Base-by-base conservation (phyloP, 2,888 invertebrate species). In the Argyresthia albistria region DNA sequence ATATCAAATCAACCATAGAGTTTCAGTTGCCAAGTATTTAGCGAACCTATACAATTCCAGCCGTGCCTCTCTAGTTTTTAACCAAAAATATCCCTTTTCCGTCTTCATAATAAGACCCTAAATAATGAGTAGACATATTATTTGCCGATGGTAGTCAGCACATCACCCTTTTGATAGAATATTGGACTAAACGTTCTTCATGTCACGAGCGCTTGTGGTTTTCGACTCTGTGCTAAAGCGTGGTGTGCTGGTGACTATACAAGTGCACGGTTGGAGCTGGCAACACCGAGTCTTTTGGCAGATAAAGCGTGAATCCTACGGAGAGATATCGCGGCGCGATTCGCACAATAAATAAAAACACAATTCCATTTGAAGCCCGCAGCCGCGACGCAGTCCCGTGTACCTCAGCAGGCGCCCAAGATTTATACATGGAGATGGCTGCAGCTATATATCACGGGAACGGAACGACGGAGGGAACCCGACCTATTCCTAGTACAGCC, bases 271-370 rank as follows among this genome's bases (percentile, higher is more conserved):
- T n/a, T 39, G 39, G 39, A 11, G n/a, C 39, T 39, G 10, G 39
- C 9, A 39, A 39, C 39, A 39, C n/a, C 39, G 39, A 2, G 73
- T 35, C 45, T 80, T 83, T 82, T 75, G 80, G 78, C 81, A 78
- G 81, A 82, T 80, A 80, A 78, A 80, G 76, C 78, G 80, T 76
- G 83, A 83, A 83, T 75, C 73, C 76, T 67, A 76, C 79, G 80
- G 80, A 80, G 78, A 77, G 81, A 87, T 86, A 84, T 77, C 71
- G 76, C 74, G 77, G 70, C 67, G 70, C 80, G 76, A 78, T 84
- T 86, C 82, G 81, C 80, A 83, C 84, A 82, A 86, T 86, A 87
- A 87, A 87, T 87, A 87, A 87, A 86, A 87, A 86, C 78, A 87
- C 83, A 84, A 86, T 87, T 84, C 86, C 82, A 84, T 84, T 84